Percentiles rank a stretch among this genome's conserved stretches.
These are phyloP conservation scores for Bombus cullumanus DNA, from an alignment of 1,140 invertebrate species.

Conservation along the genomic window DNA sequence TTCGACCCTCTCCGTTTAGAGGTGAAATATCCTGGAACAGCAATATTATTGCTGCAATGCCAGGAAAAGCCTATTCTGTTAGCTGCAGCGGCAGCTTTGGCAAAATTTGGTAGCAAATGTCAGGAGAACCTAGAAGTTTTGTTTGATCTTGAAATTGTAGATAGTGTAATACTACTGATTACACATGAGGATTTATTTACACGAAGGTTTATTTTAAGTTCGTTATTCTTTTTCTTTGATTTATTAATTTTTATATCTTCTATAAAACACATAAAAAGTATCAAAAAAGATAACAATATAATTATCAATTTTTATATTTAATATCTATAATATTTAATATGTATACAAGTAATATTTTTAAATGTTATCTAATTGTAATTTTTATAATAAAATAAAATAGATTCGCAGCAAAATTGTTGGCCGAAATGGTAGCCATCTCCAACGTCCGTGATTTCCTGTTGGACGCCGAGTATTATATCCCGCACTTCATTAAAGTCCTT, in stretches of 20 bases:
- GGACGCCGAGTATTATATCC: constrained; percentile 63
- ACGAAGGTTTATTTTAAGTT: constrained; percentile 64
- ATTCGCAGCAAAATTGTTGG: constrained; percentile 75
- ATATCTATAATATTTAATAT: too few species aligned
- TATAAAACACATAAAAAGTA: neutral
- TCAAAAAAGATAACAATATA: neutral
- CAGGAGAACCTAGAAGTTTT: constrained; percentile 67
- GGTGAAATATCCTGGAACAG: constrained; percentile 69
- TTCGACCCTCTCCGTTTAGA: constrained; percentile 70
- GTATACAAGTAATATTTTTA: neutral
- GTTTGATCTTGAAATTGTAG: constrained; percentile 72
- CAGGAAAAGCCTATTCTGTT: constrained; percentile 71
- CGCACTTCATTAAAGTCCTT: constrained; percentile 63
- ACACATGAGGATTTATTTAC: constrained; percentile 74
- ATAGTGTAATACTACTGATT: constrained; percentile 68
- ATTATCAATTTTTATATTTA: neutral
- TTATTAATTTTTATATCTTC: neutral
- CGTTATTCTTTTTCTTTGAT: neutral
- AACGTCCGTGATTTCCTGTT: constrained; percentile 68
- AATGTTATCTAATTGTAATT: neutral
- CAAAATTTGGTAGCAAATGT: constrained; percentile 72
- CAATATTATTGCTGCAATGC: constrained; percentile 73
- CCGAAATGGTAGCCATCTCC: constrained; percentile 71
- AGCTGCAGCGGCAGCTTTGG: constrained; percentile 68
- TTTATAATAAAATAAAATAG: constrained; percentile 48